phyloP scores from a whole-genome alignment of 2,888 invertebrate genomes.

The Drosophila formosana region DNA sequence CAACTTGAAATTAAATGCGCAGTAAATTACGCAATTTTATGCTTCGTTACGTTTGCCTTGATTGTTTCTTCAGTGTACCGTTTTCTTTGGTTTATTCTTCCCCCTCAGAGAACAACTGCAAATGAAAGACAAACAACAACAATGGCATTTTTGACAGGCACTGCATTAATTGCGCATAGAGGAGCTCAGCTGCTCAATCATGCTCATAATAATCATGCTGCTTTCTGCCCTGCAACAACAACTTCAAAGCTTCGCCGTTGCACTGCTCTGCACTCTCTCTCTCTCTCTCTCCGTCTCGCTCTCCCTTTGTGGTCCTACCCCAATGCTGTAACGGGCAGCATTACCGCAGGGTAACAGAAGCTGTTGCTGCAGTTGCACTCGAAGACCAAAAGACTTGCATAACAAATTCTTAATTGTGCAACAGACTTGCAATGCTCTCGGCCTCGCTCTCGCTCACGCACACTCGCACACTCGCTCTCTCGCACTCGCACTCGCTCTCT shows the following conservation, averaged over 20 bases:
- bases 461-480: too few relatives aligned
- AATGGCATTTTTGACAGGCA: constrained; percentile 42
- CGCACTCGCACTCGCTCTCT: constrained; percentile 1
- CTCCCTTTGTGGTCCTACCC: constrained; percentile 58
- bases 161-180: constrained; percentile 51
- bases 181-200: constrained; percentile 54
- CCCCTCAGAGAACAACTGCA: constrained; percentile 22
- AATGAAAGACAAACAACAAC: constrained; percentile 16
- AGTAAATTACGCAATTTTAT: constrained; percentile 78
- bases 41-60: constrained; percentile 67
- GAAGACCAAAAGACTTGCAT: constrained; percentile 69
- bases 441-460: too few relatives aligned
- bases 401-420: constrained; percentile 80
- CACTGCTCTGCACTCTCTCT: background rate
- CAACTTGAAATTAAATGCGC: constrained; percentile 75
- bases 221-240: constrained; percentile 3
- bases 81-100: constrained; percentile 3
- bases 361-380: constrained; percentile 50
- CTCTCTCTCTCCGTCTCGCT: constrained; percentile 8
- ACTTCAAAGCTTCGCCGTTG: constrained; percentile 34
- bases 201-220: constrained; percentile 26
- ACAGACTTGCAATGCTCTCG: constrained; percentile 43
- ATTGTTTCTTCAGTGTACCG: constrained; percentile 10
- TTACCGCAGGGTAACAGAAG: constrained; percentile 44
- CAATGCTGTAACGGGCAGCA: constrained; percentile 63